These are phyloP conservation scores for Drosophila buzzatii DNA, from an alignment of 2,888 invertebrate genomes.

Conservation along the genomic window DNA sequence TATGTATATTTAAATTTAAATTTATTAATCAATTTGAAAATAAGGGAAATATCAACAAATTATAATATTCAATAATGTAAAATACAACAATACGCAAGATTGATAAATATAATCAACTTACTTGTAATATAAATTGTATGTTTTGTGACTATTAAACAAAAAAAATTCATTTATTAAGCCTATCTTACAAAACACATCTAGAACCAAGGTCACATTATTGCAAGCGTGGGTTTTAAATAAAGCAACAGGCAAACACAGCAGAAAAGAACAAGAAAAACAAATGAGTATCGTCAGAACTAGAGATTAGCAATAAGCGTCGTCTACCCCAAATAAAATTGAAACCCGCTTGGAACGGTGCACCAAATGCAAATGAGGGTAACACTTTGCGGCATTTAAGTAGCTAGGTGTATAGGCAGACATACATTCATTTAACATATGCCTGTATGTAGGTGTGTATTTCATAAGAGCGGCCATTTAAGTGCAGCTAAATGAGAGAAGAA, in stretches of 20 bases:
- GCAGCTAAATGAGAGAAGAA: constrained; percentile 47
- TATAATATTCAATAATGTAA: no score
- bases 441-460: constrained; percentile 15
- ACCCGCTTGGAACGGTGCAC: constrained; percentile 40
- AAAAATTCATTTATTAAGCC: neutral
- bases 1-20: neutral
- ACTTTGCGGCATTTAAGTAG: constrained; percentile 19
- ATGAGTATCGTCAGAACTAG: constrained; percentile 30
- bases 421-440: neutral
- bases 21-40: neutral
- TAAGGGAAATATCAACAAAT: no score
- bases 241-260: constrained; percentile 37
- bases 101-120: neutral
- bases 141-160: no score
- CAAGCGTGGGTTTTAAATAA: constrained; percentile 23
- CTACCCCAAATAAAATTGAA: constrained; percentile 57
- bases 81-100: no score
- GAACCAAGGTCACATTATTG: constrained; percentile 28
- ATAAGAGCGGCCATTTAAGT: constrained; percentile 72
- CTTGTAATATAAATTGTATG: no score
- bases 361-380: constrained; percentile 47
- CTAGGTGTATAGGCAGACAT: neutral
- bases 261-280: constrained; percentile 10
- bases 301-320: constrained; percentile 54
- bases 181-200: constrained; percentile 2